Evolutionary conservation across 2,113 vertebrate species (phyloP).

Genomic region (Dinomys branickii): DNA sequence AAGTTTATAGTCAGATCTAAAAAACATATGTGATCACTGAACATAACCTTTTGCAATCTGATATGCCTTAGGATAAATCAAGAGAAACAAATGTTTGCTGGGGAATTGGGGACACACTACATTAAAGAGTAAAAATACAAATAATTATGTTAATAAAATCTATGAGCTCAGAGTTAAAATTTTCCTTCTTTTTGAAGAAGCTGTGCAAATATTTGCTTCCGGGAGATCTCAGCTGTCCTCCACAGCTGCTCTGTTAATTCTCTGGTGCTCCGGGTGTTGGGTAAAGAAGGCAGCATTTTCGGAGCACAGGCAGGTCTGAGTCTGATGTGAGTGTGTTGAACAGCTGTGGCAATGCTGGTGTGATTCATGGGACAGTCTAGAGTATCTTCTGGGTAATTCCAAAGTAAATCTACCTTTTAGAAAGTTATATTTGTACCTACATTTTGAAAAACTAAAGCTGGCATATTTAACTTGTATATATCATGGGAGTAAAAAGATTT

Average conservation of each 20-base stretch:
- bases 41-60: not conserved
- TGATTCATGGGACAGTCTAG: not conserved
- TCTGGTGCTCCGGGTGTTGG: rapidly evolving
- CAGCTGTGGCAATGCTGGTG: no score
- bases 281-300: not conserved
- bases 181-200: not conserved
- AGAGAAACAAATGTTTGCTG: not conserved
- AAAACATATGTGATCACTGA: not conserved
- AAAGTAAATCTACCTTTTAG: not conserved
- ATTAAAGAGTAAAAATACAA: not conserved
- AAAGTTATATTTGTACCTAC: not conserved
- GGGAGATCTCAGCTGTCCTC: not conserved
- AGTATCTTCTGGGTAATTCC: not conserved
- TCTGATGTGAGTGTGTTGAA: rapidly evolving
- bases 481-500: no score
- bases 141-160: not conserved
- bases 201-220: not conserved
- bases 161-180: not conserved
- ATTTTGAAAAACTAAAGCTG: no score
- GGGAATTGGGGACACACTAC: not conserved
- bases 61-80: rapidly evolving
- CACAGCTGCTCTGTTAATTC: rapidly evolving
- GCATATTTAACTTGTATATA: no score
- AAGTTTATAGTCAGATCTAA: not conserved
- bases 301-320: rapidly evolving